Percentiles rank a stretch among this genome's conserved stretches.
Conservation (phyloP, 2,113 vertebrate genomes). For the Apistogramma diplotaenia region DNA sequence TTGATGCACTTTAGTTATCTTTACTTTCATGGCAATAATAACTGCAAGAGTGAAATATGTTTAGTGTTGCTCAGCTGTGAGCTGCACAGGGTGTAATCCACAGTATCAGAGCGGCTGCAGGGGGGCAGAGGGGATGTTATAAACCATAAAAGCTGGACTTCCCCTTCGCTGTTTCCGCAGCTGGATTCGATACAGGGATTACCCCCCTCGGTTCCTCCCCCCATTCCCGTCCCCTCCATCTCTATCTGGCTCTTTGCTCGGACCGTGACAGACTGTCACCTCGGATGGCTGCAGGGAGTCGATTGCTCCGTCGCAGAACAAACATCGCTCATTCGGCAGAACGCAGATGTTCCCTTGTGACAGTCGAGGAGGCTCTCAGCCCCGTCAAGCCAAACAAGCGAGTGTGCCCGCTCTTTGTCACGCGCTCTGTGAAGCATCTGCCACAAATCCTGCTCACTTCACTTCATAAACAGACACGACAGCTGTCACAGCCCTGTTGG, state of each 20-base stretch:
- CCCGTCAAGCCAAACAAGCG: conserved; percentile 62
- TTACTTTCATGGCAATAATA: conserved; percentile 28
- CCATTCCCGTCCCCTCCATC: conserved; percentile 11
- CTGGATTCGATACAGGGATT: conserved; percentile 70
- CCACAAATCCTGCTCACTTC: conserved; percentile 51
- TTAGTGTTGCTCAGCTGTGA: not conserved
- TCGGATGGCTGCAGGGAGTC: conserved; percentile 58
- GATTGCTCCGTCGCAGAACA: conserved; percentile 60
- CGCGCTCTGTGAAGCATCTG: conserved; percentile 39
- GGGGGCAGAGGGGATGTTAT: conserved; percentile 4
- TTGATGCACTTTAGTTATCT: not conserved
- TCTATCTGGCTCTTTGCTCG: conserved; percentile 52
- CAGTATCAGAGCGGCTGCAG: conserved; percentile 32
- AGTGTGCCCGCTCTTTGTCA: conserved; percentile 53
- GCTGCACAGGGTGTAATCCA: conserved; percentile 50
- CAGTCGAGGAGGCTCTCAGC: conserved; percentile 63
- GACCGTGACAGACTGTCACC: conserved; percentile 67
- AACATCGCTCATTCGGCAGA: conserved; percentile 52
- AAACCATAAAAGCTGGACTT: conserved; percentile 40
- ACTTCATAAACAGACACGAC: conserved; percentile 54
- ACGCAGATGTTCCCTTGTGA: conserved; percentile 69
- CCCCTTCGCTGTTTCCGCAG: conserved; percentile 38
- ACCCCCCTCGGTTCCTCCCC: not conserved
- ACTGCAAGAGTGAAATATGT: conserved; percentile 55
- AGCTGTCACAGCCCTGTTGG: conserved; percentile 53